A percentile compares a stretch with the other conserved stretches of the same genome.
These are phyloP conservation scores for Oligia fasciuncula DNA, from an alignment of 2,888 invertebrate species.

Conservation along the genomic window DNA sequence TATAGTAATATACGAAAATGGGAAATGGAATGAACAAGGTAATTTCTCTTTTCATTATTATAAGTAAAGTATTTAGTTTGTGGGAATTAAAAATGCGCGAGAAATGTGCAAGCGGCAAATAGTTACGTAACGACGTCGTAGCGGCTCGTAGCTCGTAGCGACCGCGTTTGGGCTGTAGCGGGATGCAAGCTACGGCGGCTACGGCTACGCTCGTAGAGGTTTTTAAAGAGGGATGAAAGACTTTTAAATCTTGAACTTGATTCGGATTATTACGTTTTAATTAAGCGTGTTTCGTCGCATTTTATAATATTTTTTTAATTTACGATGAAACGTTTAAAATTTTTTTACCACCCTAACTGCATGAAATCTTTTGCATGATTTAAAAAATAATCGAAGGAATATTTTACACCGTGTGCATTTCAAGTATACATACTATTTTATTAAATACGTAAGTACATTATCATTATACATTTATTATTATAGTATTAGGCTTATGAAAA, in stretches of 20 bases:
- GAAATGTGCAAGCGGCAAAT: slow-evolving; percentile 65
- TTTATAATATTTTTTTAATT: too few species aligned
- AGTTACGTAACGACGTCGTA: slow-evolving; percentile 78
- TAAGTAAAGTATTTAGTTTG: background rate
- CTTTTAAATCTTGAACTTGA: background rate
- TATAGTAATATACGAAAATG: slow-evolving; percentile 84
- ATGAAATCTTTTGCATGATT: background rate
- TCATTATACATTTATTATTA: background rate
- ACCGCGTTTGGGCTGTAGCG: slow-evolving; percentile 66
- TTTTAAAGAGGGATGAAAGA: slow-evolving; percentile 20
- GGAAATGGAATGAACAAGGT: slow-evolving; percentile 98
- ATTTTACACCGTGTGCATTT: background rate
- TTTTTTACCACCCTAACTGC: background rate
- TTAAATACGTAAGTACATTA: background rate
- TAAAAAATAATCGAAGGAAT: background rate
- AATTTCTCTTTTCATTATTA: slow-evolving; percentile 70
- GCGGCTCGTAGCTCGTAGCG: slow-evolving; percentile 69
- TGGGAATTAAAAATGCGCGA: slow-evolving; percentile 41
- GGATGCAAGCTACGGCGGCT: slow-evolving; percentile 45
- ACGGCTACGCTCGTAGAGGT: slow-evolving; percentile 43
- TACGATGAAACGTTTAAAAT: background rate
- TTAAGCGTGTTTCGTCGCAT: background rate
- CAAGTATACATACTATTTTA: background rate
- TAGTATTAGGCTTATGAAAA: too few species aligned
- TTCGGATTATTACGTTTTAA: background rate